phyloP scores from a whole-genome alignment of 1,140 invertebrate species.

The Periplaneta americana region DNA sequence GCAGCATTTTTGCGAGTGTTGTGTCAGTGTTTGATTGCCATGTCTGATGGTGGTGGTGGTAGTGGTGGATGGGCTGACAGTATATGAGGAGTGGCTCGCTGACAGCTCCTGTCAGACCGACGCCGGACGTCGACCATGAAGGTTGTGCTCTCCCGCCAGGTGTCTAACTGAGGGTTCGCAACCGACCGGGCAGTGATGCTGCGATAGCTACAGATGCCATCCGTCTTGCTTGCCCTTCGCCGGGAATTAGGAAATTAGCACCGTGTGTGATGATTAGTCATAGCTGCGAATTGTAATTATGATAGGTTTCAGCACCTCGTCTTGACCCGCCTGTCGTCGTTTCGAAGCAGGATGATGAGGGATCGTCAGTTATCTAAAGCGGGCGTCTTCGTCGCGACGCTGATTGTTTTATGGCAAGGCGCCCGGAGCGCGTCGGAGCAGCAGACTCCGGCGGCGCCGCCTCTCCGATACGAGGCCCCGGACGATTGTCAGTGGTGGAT shows the following conservation, averaged over 20 bases:
- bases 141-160: too few relatives aligned
- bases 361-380: background rate
- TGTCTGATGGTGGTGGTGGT: background rate
- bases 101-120: background rate
- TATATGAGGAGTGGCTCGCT: background rate
- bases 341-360: background rate
- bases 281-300: background rate
- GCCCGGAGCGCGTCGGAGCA: background rate
- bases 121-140: background rate
- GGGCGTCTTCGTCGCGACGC: too few relatives aligned
- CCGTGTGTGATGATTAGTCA: background rate
- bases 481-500: slow-evolving; percentile 74
- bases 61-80: background rate
- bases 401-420: background rate
- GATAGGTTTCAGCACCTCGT: background rate
- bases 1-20: background rate
- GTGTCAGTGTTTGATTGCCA: background rate
- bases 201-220: background rate
- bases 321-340: background rate
- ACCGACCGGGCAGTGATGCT: background rate
- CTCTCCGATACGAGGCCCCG: slow-evolving; percentile 69
- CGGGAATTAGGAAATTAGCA: background rate
- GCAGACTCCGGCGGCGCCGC: slow-evolving; percentile 43
- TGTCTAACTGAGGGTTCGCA: background rate
- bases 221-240: background rate